These are phyloP conservation scores for Calidris pygmaea DNA, from an alignment of 2,113 vertebrate genomes.

Conservation along the genomic window DNA sequence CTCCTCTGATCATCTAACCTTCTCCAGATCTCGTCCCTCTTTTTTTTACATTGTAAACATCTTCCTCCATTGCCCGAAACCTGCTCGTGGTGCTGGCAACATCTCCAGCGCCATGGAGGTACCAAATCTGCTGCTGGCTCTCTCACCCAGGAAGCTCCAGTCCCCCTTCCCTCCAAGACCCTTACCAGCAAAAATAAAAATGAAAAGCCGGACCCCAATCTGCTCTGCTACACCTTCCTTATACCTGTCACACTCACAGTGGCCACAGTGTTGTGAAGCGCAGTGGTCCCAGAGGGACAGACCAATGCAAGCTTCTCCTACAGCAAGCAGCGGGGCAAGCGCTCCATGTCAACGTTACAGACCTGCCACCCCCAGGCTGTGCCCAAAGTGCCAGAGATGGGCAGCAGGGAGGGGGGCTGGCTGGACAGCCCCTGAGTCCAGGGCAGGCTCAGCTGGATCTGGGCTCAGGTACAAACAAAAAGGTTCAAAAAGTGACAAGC, in stretches of 20 bases:
- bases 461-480: not conserved
- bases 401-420: accelerated
- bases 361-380: not conserved
- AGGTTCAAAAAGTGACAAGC: not conserved
- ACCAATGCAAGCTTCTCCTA: not conserved
- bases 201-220: not conserved
- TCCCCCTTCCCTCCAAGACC: not conserved
- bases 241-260: not conserved
- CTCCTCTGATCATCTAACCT: not conserved
- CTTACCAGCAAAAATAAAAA: not conserved
- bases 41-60: not conserved
- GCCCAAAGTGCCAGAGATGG: not conserved
- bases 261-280: not conserved
- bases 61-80: not conserved
- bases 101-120: not conserved
- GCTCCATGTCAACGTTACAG: not conserved
- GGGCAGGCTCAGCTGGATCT: not conserved
- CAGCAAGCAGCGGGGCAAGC: not conserved
- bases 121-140: not conserved
- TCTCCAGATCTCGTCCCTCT: not conserved
- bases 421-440: not conserved
- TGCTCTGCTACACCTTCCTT: not conserved
- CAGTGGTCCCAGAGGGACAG: accelerated
- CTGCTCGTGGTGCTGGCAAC: not conserved
- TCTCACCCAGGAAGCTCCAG: not conserved